Percentiles rank a stretch among this genome's conserved stretches.
These are phyloP conservation scores for Drosophila rufa DNA, from an alignment of 1,140 invertebrate genomes.

Conservation along the genomic window DNA sequence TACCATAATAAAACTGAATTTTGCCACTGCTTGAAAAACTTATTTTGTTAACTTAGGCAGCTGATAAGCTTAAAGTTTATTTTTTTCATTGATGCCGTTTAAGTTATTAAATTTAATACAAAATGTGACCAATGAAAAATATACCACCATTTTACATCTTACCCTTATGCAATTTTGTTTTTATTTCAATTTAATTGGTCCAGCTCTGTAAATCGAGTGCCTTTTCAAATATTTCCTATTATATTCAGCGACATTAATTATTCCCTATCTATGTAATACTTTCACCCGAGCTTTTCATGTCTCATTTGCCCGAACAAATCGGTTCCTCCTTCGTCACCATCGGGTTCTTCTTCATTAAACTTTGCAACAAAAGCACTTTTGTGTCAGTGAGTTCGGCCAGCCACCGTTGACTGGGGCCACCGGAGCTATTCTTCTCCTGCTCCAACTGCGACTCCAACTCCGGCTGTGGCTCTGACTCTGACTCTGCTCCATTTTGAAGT, in stretches of 20 bases:
- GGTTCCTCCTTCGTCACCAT: slow-evolving; percentile 11
- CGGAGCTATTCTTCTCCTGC: slow-evolving; percentile 66
- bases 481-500: slow-evolving; percentile 72
- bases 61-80: too few species aligned
- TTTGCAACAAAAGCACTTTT: slow-evolving; percentile 82
- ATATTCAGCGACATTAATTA: slow-evolving; percentile 13
- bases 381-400: slow-evolving; percentile 69
- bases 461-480: neutral
- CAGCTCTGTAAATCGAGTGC: neutral
- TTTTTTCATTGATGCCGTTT: too few species aligned
- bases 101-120: too few species aligned
- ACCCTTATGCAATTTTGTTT: too few species aligned
- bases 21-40: too few species aligned
- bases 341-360: slow-evolving; percentile 58
- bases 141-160: neutral
- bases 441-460: slow-evolving; percentile 5
- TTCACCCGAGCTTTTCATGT: slow-evolving; percentile 30
- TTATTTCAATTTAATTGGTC: neutral
- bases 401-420: slow-evolving; percentile 19
- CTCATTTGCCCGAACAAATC: slow-evolving; percentile 33
- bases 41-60: too few species aligned
- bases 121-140: neutral
- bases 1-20: too few species aligned
- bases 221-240: slow-evolving; percentile 11
- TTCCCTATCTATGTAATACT: slow-evolving; percentile 25